A percentile compares a stretch with the other conserved stretches of the same genome.
phyloP scores from a whole-genome alignment of 1,140 invertebrate genomes.

The Pseudomyrmex dendroicus region DNA sequence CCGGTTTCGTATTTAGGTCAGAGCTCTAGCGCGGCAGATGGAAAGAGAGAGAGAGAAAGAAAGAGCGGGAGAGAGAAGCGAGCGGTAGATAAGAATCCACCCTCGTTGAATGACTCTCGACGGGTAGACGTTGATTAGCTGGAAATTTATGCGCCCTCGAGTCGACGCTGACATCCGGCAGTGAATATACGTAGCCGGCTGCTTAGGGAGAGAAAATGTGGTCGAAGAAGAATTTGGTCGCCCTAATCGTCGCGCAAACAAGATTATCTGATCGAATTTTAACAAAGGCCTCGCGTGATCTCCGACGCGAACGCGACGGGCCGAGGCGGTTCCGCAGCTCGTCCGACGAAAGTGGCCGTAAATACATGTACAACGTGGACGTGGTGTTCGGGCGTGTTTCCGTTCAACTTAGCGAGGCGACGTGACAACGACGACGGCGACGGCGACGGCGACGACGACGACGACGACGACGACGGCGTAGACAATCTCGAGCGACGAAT shows the following conservation, averaged over 20 bases:
- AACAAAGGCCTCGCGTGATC: constrained; percentile 80
- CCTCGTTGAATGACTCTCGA: background rate
- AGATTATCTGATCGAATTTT: constrained; percentile 84
- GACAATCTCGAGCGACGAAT: constrained; percentile 70
- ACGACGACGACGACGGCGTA: constrained; percentile 20
- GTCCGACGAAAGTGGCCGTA: constrained; percentile 18
- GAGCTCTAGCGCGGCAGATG: background rate
- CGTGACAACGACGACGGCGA: background rate
- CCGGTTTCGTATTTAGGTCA: constrained; percentile 15
- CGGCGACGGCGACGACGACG: background rate
- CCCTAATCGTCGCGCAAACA: constrained; percentile 80
- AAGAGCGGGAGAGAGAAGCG: too few relatives aligned
- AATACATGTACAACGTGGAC: constrained; percentile 36
- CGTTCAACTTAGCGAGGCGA: constrained; percentile 45
- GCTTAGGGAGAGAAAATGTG: constrained; percentile 20
- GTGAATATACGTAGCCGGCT: constrained; percentile 29
- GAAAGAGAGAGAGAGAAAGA: too few relatives aligned
- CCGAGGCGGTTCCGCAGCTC: background rate
- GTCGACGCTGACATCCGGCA: constrained; percentile 36
- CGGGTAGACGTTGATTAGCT: constrained; percentile 62
- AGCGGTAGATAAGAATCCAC: background rate
- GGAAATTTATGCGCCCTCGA: constrained; percentile 72
- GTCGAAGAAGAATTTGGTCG: constrained; percentile 71
- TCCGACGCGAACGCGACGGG: constrained; percentile 42
- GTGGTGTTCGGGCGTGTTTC: constrained; percentile 33